Conservation (phyloP, 2,113 vertebrate species). For the Eidolon helvum region DNA sequence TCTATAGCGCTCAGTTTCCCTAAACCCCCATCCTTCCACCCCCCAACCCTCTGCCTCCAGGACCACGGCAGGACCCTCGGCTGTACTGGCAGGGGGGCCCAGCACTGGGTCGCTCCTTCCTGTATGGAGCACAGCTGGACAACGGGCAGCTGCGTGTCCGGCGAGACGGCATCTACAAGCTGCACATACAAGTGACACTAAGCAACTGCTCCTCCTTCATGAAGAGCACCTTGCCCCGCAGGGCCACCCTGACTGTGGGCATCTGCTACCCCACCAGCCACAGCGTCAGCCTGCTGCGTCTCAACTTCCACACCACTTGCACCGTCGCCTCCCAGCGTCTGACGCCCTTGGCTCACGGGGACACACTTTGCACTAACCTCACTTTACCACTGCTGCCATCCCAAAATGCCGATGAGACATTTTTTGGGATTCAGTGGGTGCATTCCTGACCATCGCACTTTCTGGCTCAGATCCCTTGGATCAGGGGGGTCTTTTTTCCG, state of each 20-base stretch:
- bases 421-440: conserved; percentile 57
- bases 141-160: conserved; percentile 7
- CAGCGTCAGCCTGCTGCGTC: conserved; percentile 34
- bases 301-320: background rate
- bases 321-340: conserved; percentile 3
- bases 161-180: conserved; percentile 7
- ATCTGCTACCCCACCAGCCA: background rate
- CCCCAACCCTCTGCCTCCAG: background rate
- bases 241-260: background rate
- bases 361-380: conserved; percentile 58
- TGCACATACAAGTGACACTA: conserved; percentile 70
- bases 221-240: fast-evolving
- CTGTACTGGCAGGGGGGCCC: conserved; percentile 45
- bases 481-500: background rate
- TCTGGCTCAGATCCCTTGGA: background rate
- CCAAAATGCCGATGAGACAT: conserved; percentile 43
- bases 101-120: conserved; percentile 58
- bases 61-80: background rate
- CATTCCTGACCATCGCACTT: background rate
- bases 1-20: background rate
- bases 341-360: background rate
- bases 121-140: background rate
- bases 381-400: conserved; percentile 8
- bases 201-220: conserved; percentile 44
- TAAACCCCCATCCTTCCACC: background rate